Evolutionary conservation across 2,113 vertebrate species (phyloP).

Genomic region (Phoxinus phoxinus): DNA sequence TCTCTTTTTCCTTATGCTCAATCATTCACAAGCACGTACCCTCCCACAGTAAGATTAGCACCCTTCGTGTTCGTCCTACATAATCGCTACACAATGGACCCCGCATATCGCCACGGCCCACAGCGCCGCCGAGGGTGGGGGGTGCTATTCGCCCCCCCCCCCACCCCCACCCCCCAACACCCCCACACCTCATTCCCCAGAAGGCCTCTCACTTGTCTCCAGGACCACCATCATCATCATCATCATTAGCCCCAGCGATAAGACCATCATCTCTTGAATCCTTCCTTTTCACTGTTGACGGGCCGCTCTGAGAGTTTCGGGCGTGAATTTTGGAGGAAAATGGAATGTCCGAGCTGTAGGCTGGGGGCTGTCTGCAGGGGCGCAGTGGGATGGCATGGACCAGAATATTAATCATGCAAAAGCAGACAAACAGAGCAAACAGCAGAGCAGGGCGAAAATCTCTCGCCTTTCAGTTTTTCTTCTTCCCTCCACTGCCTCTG

Average conservation of each 20-base stretch:
- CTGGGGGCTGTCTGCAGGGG: conserved; percentile 37
- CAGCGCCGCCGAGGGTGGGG: conserved; percentile 23
- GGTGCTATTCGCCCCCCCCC: conserved; percentile 41
- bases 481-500: conserved; percentile 71
- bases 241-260: conserved; percentile 18
- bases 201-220: conserved; percentile 17
- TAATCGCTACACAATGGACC: conserved; percentile 77
- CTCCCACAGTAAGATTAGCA: conserved; percentile 82
- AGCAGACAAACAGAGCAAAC: conserved; percentile 62
- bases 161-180: conserved; percentile 2
- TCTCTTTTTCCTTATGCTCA: conserved; percentile 42
- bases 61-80: conserved; percentile 78
- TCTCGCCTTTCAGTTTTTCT: conserved; percentile 61
- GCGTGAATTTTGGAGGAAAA: conserved; percentile 29
- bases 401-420: conserved; percentile 57
- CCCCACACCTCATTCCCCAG: conserved; percentile 19
- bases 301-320: conserved; percentile 14
- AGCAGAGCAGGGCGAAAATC: conserved; percentile 50
- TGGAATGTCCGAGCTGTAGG: conserved; percentile 40
- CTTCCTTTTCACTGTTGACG: neutral
- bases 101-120: conserved; percentile 69
- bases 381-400: conserved; percentile 47
- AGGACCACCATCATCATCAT: conserved; percentile 12
- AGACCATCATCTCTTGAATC: conserved; percentile 26
- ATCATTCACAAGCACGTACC: conserved; percentile 80